phyloP scores from a whole-genome alignment of 2,797 vertebrate genomes.

The Valencia hispanica region DNA sequence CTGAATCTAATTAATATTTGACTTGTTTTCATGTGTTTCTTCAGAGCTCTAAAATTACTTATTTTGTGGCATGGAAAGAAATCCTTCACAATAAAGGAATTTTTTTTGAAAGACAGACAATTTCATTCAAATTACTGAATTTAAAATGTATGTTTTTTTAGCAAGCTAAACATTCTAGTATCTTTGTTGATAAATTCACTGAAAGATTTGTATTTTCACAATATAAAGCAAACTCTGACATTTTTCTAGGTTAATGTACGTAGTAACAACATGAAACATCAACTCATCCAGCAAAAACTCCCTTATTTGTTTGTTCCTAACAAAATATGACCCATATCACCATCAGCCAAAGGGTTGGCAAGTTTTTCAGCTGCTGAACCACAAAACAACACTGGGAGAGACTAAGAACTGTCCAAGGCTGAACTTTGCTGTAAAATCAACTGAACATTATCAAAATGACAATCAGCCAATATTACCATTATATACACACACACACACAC shows the following conservation, averaged over 20 bases:
- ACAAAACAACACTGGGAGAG: background rate
- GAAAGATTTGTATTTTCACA: background rate
- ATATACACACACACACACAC: too few species aligned
- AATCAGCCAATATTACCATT: background rate
- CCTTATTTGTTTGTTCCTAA: background rate
- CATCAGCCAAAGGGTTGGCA: background rate
- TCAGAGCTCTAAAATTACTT: constrained; percentile 6
- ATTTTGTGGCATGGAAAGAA: background rate
- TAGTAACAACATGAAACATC: background rate
- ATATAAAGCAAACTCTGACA: background rate
- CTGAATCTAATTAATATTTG: background rate
- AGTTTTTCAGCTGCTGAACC: background rate
- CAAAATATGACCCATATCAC: background rate
- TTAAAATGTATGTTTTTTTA: background rate
- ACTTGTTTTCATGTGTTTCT: background rate
- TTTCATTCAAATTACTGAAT: background rate
- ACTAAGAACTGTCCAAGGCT: background rate
- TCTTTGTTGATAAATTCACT: background rate
- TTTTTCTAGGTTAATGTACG: background rate
- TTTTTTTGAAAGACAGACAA: background rate
- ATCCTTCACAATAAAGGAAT: background rate
- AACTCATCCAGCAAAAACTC: background rate
- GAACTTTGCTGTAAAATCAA: background rate
- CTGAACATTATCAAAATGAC: background rate
- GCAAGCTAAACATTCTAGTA: background rate